Percentiles rank a stretch among this genome's conserved stretches.
phyloP scores from a whole-genome alignment of 2,113 vertebrate genomes.

The Indicator maculatus region DNA sequence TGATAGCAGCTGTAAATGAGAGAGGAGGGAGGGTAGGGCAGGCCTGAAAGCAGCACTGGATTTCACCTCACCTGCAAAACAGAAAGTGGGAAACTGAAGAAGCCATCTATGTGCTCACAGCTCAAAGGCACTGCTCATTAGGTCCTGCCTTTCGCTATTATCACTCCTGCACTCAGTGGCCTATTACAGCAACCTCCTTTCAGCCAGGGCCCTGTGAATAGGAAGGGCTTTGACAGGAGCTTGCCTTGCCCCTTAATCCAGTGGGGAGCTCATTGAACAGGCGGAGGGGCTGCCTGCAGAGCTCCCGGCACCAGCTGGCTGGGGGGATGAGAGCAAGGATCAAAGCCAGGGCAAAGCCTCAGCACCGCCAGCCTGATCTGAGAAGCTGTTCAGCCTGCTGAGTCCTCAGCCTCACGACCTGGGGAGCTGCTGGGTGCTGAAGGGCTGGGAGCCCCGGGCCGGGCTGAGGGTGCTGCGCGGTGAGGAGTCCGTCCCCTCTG shows the following conservation, averaged over 20 bases:
- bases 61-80: neutral
- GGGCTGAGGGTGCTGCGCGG: neutral
- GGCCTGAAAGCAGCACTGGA: neutral
- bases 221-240: neutral
- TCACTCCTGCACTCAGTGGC: neutral
- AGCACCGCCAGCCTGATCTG: neutral
- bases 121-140: constrained; percentile 5
- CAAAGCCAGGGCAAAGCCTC: constrained; percentile 3
- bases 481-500: neutral
- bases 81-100: neutral
- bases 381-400: neutral
- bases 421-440: neutral
- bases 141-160: neutral
- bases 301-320: neutral
- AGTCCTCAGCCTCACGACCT: neutral
- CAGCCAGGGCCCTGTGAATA: neutral
- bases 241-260: neutral
- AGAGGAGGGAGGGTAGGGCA: constrained; percentile 7
- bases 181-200: neutral
- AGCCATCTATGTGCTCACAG: neutral
- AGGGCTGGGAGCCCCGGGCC: neutral
- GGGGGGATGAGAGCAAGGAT: neutral
- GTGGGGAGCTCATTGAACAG: neutral
- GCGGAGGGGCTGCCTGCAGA: neutral
- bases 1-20: neutral